Conservation (phyloP, 2,113 vertebrate species). For the Centropus bengalensis region DNA sequence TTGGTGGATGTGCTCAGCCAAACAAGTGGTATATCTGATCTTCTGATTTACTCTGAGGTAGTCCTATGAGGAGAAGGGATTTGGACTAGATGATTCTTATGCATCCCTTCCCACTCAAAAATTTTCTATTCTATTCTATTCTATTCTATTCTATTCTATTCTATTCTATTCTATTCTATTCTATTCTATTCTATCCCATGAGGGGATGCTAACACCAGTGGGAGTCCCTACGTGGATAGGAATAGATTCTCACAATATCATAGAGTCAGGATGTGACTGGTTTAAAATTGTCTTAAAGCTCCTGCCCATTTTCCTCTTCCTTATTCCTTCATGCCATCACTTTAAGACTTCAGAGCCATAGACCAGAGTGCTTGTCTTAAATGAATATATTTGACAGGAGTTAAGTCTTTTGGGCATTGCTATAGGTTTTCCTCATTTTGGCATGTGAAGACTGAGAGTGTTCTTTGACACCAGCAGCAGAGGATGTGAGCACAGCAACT, state of each 20-base stretch:
- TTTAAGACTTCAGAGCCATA: constrained; percentile 68
- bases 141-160: too few species aligned
- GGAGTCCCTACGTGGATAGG: not conserved
- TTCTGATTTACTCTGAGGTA: not conserved
- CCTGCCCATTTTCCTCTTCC: constrained; percentile 18
- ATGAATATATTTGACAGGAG: constrained; percentile 80
- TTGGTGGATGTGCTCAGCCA: not conserved
- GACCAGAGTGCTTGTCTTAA: constrained; percentile 75
- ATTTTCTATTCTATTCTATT: not conserved
- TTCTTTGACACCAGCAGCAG: constrained; percentile 79
- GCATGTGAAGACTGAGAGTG: constrained; percentile 75
- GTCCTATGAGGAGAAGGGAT: rapidly evolving
- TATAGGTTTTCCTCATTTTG: constrained; percentile 79
- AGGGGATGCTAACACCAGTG: not conserved
- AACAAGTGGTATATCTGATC: not conserved
- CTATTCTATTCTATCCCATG: not conserved
- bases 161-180: not conserved
- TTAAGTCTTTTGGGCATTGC: constrained; percentile 81
- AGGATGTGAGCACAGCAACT: constrained; percentile 78
- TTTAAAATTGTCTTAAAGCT: constrained; percentile 28
- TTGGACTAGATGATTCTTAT: not conserved
- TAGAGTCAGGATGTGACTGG: not conserved
- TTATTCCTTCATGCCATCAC: constrained; percentile 55
- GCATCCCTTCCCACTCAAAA: not conserved
- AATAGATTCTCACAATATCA: not conserved